These are phyloP conservation scores for Montipora capitata DNA, from an alignment of 92 coral and sea anemone species.

Conservation along the genomic window DNA sequence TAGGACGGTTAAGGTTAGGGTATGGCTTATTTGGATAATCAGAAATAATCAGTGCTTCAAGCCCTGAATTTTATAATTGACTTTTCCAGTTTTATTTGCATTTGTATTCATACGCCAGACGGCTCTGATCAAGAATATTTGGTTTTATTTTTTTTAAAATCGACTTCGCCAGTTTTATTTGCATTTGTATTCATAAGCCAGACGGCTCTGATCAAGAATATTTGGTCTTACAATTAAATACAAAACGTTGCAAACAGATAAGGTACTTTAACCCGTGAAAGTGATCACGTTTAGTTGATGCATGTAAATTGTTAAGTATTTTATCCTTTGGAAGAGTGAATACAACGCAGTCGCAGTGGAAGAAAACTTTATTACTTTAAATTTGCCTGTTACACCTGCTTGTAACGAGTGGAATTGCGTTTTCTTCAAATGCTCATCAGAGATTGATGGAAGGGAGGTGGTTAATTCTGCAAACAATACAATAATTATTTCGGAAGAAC, in stretches of 20 bases:
- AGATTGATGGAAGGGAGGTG: background rate
- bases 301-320: background rate
- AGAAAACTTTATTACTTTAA: too few relatives aligned
- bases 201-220: background rate
- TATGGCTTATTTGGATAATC: too few relatives aligned
- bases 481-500: background rate
- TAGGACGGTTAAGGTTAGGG: too few relatives aligned
- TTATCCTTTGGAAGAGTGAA: background rate
- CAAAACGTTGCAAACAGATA: too few relatives aligned
- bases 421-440: background rate
- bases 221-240: too few relatives aligned
- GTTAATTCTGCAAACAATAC: background rate
- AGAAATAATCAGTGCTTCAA: too few relatives aligned
- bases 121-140: too few relatives aligned
- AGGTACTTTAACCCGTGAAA: background rate
- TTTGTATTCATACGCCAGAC: constrained; percentile 2
- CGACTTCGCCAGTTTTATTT: constrained; percentile 1
- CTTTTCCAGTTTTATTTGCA: constrained; percentile 2
- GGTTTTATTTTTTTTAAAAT: background rate
- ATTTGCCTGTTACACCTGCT: background rate
- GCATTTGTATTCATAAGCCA: background rate
- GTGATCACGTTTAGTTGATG: background rate
- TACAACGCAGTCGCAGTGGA: background rate
- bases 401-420: background rate
- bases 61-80: background rate